Conservation (phyloP, 2,797 vertebrate genomes). For the Anabacerthia variegaticeps region DNA sequence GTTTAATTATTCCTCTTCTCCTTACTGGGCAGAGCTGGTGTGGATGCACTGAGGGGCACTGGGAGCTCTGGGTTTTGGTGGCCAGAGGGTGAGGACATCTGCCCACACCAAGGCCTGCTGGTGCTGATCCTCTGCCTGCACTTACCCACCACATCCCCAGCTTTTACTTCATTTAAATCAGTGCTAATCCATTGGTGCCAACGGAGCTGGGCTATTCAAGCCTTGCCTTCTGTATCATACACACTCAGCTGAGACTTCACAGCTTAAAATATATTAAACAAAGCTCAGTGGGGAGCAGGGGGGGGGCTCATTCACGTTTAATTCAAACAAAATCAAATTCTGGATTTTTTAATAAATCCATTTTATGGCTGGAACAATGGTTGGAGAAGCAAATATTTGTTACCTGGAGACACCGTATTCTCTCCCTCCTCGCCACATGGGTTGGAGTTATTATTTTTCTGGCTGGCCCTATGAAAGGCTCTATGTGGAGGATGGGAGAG, state of each 20-base stretch:
- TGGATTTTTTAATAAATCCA: not conserved
- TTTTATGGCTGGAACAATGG: slow-evolving; percentile 20
- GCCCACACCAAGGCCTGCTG: not conserved
- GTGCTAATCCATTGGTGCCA: not conserved
- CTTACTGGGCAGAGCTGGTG: accelerated
- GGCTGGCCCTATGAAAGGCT: not conserved
- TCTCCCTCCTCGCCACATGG: not conserved
- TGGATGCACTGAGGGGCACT: accelerated
- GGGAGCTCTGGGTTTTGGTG: accelerated
- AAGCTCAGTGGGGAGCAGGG: slow-evolving; percentile 25
- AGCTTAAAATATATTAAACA: slow-evolving; percentile 31
- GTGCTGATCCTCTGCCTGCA: not conserved
- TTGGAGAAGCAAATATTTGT: not conserved
- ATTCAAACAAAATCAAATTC: slow-evolving; percentile 13
- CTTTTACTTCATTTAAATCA: not conserved
- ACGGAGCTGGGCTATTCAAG: not conserved
- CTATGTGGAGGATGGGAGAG: not conserved
- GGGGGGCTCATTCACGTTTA: not conserved
- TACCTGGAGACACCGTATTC: not conserved
- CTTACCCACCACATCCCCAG: accelerated
- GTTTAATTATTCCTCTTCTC: not conserved
- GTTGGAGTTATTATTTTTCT: slow-evolving; percentile 3
- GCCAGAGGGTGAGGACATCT: not conserved
- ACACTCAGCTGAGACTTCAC: not conserved
- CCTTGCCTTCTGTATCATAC: not conserved